A percentile compares a stretch with the other conserved stretches of the same genome.
Evolutionary conservation across 2,888 invertebrate species (phyloP).

Genomic region (Trachelus stipa): DNA sequence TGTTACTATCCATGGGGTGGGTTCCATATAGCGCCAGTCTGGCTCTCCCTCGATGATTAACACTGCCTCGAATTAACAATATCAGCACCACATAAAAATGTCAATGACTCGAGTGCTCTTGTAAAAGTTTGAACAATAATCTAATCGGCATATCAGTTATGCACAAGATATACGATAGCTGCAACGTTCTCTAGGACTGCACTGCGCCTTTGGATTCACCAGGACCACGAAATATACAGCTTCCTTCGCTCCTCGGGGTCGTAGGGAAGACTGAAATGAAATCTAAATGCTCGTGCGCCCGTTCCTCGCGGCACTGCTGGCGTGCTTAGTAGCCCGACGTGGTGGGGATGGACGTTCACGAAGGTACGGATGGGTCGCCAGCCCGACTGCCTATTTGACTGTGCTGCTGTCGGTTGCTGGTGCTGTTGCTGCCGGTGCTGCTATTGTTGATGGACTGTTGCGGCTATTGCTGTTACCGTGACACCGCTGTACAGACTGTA

Average conservation of each 20-base stretch:
- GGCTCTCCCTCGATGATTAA: conserved; percentile 24
- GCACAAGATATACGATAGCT: not conserved
- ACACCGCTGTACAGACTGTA: not conserved
- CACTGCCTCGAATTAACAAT: conserved; percentile 15
- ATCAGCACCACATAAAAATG: not conserved
- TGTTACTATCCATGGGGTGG: conserved; percentile 64
- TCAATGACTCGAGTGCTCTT: not conserved
- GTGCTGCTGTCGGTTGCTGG: not conserved
- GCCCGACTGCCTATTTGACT: conserved; percentile 39
- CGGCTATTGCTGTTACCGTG: not conserved
- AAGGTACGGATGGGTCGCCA: conserved; percentile 42
- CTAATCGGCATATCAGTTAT: not conserved
- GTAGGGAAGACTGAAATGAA: conserved; percentile 52
- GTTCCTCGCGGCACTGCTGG: conserved; percentile 36
- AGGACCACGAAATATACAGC: not conserved
- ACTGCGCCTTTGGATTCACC: not conserved
- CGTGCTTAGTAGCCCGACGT: conserved; percentile 35
- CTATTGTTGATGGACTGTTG: not conserved
- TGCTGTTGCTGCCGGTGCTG: not conserved
- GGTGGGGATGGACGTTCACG: conserved; percentile 28
- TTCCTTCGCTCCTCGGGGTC: conserved; percentile 32
- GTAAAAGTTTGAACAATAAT: not conserved
- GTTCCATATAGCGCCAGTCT: conserved; percentile 55
- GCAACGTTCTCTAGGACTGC: too few relatives aligned
- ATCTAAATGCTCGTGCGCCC: conserved; percentile 53